Conservation (phyloP, 2,888 invertebrate genomes). For the Andricus curvator region DNA sequence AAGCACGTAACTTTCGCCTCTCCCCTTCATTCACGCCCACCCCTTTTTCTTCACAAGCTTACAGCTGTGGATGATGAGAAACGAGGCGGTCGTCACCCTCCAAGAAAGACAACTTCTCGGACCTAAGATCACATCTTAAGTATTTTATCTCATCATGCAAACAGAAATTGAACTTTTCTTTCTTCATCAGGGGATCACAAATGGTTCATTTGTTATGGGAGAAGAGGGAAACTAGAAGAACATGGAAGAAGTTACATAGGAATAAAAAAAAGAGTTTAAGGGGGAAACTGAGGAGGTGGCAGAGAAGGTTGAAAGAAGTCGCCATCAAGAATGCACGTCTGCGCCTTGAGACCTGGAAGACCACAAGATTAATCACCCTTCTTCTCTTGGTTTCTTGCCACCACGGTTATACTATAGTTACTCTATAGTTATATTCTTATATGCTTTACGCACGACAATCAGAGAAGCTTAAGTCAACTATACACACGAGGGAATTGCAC, state of each 20-base stretch:
- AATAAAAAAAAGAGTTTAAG: conserved; percentile 10
- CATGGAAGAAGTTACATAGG: conserved; percentile 29
- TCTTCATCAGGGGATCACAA: not conserved
- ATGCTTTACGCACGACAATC: conserved; percentile 68
- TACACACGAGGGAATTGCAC: conserved; percentile 49
- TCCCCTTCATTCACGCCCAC: conserved; percentile 59
- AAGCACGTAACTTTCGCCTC: conserved; percentile 73
- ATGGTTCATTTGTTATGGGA: conserved; percentile 2
- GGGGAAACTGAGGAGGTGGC: conserved; percentile 45
- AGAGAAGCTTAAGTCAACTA: conserved; percentile 58
- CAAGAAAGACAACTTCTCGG: conserved; percentile 60
- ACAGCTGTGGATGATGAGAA: conserved; percentile 77
- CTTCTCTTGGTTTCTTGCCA: conserved; percentile 74
- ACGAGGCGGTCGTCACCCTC: conserved; percentile 72
- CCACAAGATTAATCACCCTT: conserved; percentile 78
- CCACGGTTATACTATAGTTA: conserved; percentile 65
- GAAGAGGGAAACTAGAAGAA: not conserved
- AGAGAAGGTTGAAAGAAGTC: conserved; percentile 74
- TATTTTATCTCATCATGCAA: not conserved
- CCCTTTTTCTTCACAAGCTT: conserved; percentile 60
- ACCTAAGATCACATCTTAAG: conserved; percentile 46
- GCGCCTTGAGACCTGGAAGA: conserved; percentile 77
- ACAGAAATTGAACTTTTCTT: not conserved
- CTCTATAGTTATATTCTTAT: conserved; percentile 40
- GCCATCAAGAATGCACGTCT: conserved; percentile 78